A percentile compares a stretch with the other conserved stretches of the same genome.
phyloP scores from a whole-genome alignment of 1,140 invertebrate genomes.

The Bombus superbus region DNA sequence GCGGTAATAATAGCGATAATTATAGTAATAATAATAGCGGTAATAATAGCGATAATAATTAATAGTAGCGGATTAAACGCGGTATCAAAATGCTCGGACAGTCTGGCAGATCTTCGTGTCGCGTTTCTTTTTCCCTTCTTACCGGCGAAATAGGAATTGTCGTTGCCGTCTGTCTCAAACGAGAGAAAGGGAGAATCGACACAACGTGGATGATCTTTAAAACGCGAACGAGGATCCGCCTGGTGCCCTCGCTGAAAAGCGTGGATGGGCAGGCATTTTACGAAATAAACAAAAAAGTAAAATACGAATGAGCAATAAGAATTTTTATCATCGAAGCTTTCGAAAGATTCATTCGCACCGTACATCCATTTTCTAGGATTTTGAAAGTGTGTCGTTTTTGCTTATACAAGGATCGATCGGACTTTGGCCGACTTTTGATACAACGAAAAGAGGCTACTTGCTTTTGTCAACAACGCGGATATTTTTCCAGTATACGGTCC shows the following conservation, averaged over 20 bases:
- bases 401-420: slow-evolving; percentile 78
- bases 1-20: slow-evolving; percentile 64
- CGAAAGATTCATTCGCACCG: slow-evolving; percentile 82
- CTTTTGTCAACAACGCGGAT: slow-evolving; percentile 82
- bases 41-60: slow-evolving; percentile 51
- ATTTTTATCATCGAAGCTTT: slow-evolving; percentile 73
- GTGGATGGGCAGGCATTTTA: slow-evolving; percentile 52
- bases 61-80: slow-evolving; percentile 67
- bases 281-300: slow-evolving; percentile 42
- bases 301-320: slow-evolving; percentile 73
- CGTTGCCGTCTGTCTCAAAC: not conserved
- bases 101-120: slow-evolving; percentile 40
- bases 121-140: not conserved
- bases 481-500: slow-evolving; percentile 72
- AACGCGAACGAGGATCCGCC: slow-evolving; percentile 26
- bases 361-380: slow-evolving; percentile 76
- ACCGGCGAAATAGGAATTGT: not conserved
- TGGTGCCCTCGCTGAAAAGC: slow-evolving; percentile 49
- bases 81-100: slow-evolving; percentile 65
- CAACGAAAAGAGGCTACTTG: slow-evolving; percentile 82
- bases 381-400: slow-evolving; percentile 77
- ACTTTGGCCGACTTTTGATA: slow-evolving; percentile 74
- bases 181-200: too few species aligned
- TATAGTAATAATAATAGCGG: slow-evolving; percentile 65
- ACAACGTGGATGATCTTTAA: not conserved